Conservation (phyloP, 2,113 vertebrate species). For the Tiliqua scincoides region DNA sequence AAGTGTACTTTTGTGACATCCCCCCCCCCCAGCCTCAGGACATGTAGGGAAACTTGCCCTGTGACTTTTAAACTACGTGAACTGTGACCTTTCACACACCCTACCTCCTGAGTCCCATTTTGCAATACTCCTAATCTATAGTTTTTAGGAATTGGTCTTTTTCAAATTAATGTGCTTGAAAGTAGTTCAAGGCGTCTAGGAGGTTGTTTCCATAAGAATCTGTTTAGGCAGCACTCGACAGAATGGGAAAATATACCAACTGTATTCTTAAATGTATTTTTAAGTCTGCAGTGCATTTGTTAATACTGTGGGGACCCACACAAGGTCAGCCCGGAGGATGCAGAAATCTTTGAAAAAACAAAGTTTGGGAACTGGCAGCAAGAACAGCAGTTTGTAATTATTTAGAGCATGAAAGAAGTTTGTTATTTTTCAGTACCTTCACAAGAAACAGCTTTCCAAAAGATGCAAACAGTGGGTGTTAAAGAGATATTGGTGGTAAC, state of each 20-base stretch:
- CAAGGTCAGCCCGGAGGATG: constrained; percentile 30
- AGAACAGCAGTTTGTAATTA: constrained; percentile 55
- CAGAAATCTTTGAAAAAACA: constrained; percentile 47
- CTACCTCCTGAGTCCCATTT: neutral
- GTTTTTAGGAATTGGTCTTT: neutral
- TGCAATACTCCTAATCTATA: too few relatives aligned
- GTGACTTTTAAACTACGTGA: too few relatives aligned
- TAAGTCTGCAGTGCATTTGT: constrained; percentile 52
- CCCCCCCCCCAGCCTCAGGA: too few relatives aligned
- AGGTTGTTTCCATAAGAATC: neutral
- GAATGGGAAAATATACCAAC: neutral
- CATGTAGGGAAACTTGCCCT: too few relatives aligned
- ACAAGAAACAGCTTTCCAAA: constrained; percentile 54
- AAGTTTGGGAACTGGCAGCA: constrained; percentile 47
- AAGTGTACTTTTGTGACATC: too few relatives aligned
- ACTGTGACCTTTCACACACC: too few relatives aligned
- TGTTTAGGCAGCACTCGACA: neutral
- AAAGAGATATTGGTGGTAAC: constrained; percentile 31
- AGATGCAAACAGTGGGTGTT: constrained; percentile 49
- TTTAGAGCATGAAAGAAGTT: constrained; percentile 62
- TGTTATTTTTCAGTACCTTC: constrained; percentile 45
- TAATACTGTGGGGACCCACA: constrained; percentile 35
- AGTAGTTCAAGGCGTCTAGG: neutral
- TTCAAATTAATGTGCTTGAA: neutral
- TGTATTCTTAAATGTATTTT: neutral